Percentiles rank a stretch among this genome's conserved stretches.
Conservation (phyloP, 2,888 invertebrate species). For the Nephrotoma guestfalica region DNA sequence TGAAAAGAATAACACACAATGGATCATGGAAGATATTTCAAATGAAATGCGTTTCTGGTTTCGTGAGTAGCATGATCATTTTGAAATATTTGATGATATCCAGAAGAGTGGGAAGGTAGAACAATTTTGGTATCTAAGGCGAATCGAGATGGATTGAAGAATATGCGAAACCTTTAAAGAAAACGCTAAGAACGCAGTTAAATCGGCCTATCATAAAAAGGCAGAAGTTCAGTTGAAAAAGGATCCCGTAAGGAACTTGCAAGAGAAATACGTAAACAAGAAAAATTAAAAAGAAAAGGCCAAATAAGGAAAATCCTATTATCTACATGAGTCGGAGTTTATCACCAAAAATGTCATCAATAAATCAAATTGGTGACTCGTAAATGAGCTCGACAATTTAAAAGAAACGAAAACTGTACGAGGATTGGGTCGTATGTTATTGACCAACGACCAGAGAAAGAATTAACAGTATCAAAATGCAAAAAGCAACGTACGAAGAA, state of each 20-base stretch:
- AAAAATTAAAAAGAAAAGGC: conserved; percentile 19
- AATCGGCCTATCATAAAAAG: conserved; percentile 17
- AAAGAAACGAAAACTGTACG: conserved; percentile 23
- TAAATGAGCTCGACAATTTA: conserved; percentile 27
- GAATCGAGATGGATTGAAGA: conserved; percentile 31
- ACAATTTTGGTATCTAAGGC: conserved; percentile 35
- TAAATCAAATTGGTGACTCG: conserved; percentile 22
- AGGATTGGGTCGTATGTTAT: conserved; percentile 28
- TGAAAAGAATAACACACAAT: conserved; percentile 34
- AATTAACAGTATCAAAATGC: conserved; percentile 20
- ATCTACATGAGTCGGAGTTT: conserved; percentile 6
- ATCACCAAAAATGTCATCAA: conserved; percentile 11
- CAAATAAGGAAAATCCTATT: conserved; percentile 17
- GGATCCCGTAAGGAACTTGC: conserved; percentile 4
- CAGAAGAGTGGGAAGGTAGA: conserved; percentile 34
- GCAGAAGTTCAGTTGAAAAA: conserved; percentile 20
- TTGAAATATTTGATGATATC: conserved; percentile 33
- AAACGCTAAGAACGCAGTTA: conserved; percentile 15
- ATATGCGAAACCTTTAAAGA: conserved; percentile 21
- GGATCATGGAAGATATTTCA: conserved; percentile 54
- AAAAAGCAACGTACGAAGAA: conserved; percentile 13
- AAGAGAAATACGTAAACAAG: conserved; percentile 16
- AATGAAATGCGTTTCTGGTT: conserved; percentile 65
- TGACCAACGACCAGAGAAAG: conserved; percentile 24
- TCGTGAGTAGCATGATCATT: conserved; percentile 38